Percentiles rank a stretch among this genome's conserved stretches.
Conservation (phyloP, 1,140 invertebrate genomes). For the Coelopa frigida region DNA sequence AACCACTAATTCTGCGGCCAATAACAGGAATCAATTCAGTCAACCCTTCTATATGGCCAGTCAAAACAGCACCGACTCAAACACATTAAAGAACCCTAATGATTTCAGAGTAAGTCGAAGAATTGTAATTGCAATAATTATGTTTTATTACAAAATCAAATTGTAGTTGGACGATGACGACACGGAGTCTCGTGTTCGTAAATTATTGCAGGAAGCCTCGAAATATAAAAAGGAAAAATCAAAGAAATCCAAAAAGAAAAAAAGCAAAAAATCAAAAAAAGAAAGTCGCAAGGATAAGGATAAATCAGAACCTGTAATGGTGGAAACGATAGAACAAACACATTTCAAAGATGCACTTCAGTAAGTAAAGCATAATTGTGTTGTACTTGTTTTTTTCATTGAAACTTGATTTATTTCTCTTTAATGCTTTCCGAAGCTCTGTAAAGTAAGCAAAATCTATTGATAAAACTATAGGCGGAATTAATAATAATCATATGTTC, state of each 20-base stretch:
- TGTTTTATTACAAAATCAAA: neutral
- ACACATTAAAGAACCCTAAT: slow-evolving; percentile 6
- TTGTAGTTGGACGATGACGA: slow-evolving; percentile 69
- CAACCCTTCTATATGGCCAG: slow-evolving; percentile 47
- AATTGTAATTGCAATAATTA: neutral
- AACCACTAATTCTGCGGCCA: slow-evolving; percentile 34
- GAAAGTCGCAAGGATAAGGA: slow-evolving; percentile 60
- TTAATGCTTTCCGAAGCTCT: neutral
- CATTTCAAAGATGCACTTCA: slow-evolving; percentile 58
- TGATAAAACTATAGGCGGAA: slow-evolving; percentile 19
- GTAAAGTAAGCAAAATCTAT: too few relatives aligned
- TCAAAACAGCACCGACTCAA: slow-evolving; percentile 48
- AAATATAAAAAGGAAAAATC: slow-evolving; percentile 73
- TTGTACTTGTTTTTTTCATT: too few relatives aligned
- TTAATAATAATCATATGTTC: slow-evolving; percentile 4
- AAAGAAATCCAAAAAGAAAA: slow-evolving; percentile 49
- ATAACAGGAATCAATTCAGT: slow-evolving; percentile 50
- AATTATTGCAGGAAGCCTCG: slow-evolving; percentile 70
- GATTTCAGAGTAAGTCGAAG: slow-evolving; percentile 13
- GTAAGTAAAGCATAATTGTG: too few relatives aligned
- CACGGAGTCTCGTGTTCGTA: slow-evolving; percentile 74
- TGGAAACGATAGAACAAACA: slow-evolving; percentile 47
- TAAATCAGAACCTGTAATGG: slow-evolving; percentile 50
- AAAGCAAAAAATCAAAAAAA: slow-evolving; percentile 50
- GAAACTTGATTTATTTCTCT: neutral